A percentile compares a stretch with the other conserved stretches of the same genome.
These are phyloP conservation scores for Xiphias gladius DNA, from an alignment of 2,113 vertebrate species.

Conservation along the genomic window DNA sequence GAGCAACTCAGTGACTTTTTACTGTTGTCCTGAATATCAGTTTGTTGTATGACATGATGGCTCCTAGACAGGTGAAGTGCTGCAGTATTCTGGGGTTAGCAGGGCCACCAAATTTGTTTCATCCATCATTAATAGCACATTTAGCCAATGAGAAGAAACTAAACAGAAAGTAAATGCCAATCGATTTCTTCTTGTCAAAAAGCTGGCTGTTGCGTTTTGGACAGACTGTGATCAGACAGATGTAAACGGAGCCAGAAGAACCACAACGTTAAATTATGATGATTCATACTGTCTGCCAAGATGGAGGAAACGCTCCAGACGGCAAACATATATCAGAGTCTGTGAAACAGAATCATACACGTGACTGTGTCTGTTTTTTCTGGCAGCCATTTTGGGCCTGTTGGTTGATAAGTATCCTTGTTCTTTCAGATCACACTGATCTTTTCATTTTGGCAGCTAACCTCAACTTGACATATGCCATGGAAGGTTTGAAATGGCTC, in stretches of 20 bases:
- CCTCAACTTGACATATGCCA: constrained; percentile 17
- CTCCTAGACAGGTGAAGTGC: background rate
- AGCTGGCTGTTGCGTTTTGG: background rate
- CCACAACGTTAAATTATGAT: constrained; percentile 1
- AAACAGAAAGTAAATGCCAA: background rate
- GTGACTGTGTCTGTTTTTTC: constrained; percentile 35
- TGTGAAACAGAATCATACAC: constrained; percentile 14
- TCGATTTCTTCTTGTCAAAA: background rate
- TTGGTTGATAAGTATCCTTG: background rate
- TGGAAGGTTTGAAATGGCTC: background rate
- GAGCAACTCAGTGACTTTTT: background rate
- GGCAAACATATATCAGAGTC: constrained; percentile 3
- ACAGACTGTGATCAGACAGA: background rate
- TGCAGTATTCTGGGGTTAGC: background rate
- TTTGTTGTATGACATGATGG: background rate
- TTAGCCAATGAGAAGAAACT: background rate
- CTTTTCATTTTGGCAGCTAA: constrained; percentile 20
- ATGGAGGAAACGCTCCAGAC: constrained; percentile 11
- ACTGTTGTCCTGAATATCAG: background rate
- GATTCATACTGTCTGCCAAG: background rate
- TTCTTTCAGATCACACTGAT: constrained; percentile 25
- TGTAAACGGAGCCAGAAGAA: background rate
- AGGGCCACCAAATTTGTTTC: background rate
- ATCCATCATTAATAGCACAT: background rate
- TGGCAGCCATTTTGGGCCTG: background rate